Percentiles rank a stretch among this genome's conserved stretches.
phyloP scores from a whole-genome alignment of 2,113 vertebrate genomes.

The Bufo bufo region DNA sequence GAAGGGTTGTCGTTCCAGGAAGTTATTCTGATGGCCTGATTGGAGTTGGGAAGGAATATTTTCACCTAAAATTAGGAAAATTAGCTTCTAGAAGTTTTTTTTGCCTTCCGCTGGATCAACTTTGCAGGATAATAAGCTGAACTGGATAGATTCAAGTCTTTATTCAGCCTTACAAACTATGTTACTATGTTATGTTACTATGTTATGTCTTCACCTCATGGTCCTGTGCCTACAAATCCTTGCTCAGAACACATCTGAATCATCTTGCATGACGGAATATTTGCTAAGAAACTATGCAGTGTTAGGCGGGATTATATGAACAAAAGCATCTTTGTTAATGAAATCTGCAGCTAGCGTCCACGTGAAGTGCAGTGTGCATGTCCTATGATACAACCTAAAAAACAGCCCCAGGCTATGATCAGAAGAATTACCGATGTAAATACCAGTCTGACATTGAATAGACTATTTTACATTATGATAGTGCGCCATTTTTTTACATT shows the following conservation, averaged over 20 bases:
- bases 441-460: neutral
- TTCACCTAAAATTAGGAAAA: no score
- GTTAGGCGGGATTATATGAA: constrained; percentile 12
- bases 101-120: no score
- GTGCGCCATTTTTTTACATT: neutral
- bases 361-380: constrained; percentile 27
- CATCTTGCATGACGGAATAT: neutral
- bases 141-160: no score
- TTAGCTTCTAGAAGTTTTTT: no score
- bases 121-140: no score
- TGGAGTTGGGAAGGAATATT: no score
- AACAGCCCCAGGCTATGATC: constrained; percentile 4
- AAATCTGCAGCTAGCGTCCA: constrained; percentile 23
- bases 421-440: constrained; percentile 15
- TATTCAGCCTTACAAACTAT: no score
- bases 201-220: neutral
- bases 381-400: neutral
- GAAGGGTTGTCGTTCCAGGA: no score
- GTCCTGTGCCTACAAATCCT: neutral
- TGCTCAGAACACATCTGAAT: constrained; percentile 13
- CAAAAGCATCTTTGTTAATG: constrained; percentile 11
- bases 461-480: neutral
- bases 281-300: constrained; percentile 28
- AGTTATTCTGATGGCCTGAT: no score
- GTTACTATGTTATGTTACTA: no score